These are phyloP conservation scores for Cheilosia pagana DNA, from an alignment of 2,888 invertebrate genomes.

Conservation along the genomic window DNA sequence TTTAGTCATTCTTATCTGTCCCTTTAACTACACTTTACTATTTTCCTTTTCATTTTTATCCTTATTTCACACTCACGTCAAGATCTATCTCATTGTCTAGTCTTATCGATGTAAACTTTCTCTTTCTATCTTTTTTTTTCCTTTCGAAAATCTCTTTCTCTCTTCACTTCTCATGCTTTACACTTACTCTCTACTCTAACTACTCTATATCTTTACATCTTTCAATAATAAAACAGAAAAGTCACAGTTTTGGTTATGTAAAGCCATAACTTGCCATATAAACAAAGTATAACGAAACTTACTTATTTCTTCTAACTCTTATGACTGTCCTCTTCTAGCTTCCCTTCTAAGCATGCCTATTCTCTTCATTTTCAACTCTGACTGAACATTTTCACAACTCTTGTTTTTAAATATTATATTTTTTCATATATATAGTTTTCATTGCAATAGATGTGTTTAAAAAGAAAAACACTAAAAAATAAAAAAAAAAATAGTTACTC, in stretches of 20 bases:
- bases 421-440: constrained; percentile 50
- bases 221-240: constrained; percentile 38
- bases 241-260: constrained; percentile 81
- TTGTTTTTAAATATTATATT: constrained; percentile 38
- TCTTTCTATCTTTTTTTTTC: constrained; percentile 26
- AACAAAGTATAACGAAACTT: constrained; percentile 38
- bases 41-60: not conserved
- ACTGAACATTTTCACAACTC: constrained; percentile 51
- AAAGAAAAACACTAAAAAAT: constrained; percentile 57
- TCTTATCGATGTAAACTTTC: constrained; percentile 70
- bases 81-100: constrained; percentile 68
- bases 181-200: constrained; percentile 21
- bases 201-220: constrained; percentile 1
- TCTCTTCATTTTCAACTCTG: constrained; percentile 26
- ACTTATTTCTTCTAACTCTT: constrained; percentile 9
- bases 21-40: not conserved
- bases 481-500: constrained; percentile 60
- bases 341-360: not conserved
- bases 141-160: not conserved
- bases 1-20: constrained; percentile 35
- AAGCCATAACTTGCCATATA: constrained; percentile 83
- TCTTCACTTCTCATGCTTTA: constrained; percentile 1
- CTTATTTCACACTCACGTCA: constrained; percentile 20
- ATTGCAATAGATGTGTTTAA: constrained; percentile 69
- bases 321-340: constrained; percentile 9